These are phyloP conservation scores for Piscicola geometra DNA, from an alignment of 2,888 invertebrate genomes.

Conservation along the genomic window DNA sequence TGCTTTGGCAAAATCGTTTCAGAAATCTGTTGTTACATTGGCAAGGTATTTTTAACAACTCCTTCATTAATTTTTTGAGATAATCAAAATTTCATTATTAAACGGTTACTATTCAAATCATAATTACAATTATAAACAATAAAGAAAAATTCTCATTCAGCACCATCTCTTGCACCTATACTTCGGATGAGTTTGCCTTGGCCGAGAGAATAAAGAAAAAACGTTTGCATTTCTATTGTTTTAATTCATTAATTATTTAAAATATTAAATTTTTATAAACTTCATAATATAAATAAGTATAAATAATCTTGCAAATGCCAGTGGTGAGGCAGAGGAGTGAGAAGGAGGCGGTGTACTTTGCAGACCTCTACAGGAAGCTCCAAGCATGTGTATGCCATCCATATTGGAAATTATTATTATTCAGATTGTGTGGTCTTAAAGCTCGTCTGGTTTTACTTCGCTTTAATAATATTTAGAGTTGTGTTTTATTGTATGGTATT, in stretches of 20 bases:
- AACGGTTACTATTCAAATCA: not conserved
- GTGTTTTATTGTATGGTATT: too few species aligned
- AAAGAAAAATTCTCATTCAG: conserved; percentile 3
- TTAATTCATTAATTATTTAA: not conserved
- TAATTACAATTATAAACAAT: not conserved
- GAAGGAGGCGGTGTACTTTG: conserved; percentile 55
- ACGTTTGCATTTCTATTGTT: conserved; percentile 47
- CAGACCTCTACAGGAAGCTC: conserved; percentile 56
- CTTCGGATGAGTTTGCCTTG: conserved; percentile 53
- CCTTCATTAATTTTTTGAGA: not conserved
- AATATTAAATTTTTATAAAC: not conserved
- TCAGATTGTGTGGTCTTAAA: too few species aligned
- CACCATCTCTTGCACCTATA: conserved; percentile 41
- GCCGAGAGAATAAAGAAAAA: conserved; percentile 53
- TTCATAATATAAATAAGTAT: too few species aligned
- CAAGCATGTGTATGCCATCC: conserved; percentile 52
- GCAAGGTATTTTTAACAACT: conserved; percentile 46
- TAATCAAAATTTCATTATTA: not conserved
- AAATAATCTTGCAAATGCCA: conserved; percentile 37
- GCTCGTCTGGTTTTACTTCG: too few species aligned
- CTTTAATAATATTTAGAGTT: too few species aligned
- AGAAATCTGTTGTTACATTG: conserved; percentile 48
- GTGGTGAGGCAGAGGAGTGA: conserved; percentile 51
- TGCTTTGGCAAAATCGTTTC: conserved; percentile 49
- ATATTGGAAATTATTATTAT: not conserved